Base-by-base conservation (phyloP, 2,113 vertebrate species). In the Sebastes fasciatus region DNA sequence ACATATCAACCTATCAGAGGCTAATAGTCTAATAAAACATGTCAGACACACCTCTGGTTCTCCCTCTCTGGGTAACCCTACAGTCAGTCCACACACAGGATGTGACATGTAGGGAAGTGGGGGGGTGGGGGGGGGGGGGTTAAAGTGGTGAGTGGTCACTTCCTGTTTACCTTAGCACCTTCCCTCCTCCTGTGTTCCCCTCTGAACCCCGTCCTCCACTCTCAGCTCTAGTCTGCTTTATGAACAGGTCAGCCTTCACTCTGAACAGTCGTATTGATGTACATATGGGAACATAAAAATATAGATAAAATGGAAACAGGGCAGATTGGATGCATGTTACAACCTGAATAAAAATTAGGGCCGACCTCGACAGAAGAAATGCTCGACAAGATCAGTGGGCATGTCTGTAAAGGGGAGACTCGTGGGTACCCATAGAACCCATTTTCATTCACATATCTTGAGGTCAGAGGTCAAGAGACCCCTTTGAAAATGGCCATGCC, bases 81-180 rank as follows among this genome's bases (percentile, higher is more conserved):
- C 19, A 49, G 8, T 64, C 62, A 65, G 2, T 23, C 70, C 51
- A 62, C 60, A 23, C 2, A 70, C 62, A 86, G 90, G 86, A 91
- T 49, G 65, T 81, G 77, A 86, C 83, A 85, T 77, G 78, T 23
- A 49, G 54, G 84, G 89, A 90, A 88, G 79, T 61, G 69, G 52
- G 68, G 46, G 75, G 73, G 63, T 63, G 57, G 71, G 74, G 54
- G 68, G 55, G 75, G 75, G 63, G 67, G 52, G 74, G 74, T 58
- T 52, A 42, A 43, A n/a, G 69, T 69, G 78, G 40, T 73, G 67
- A 80, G 58, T 83, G 91, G 86, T 91, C 79, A 90, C 89, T 93
- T 92, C 92, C 93, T 93, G 92, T 93, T 93, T 92, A 88, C 80
- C 42, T 74, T 54, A 46, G 13, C 54, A 52, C 67, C 67, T 60